Percentiles rank a stretch among this genome's conserved stretches.
Evolutionary conservation across 2,113 vertebrate genomes (phyloP).

Genomic region (Mionectes macconnelli): DNA sequence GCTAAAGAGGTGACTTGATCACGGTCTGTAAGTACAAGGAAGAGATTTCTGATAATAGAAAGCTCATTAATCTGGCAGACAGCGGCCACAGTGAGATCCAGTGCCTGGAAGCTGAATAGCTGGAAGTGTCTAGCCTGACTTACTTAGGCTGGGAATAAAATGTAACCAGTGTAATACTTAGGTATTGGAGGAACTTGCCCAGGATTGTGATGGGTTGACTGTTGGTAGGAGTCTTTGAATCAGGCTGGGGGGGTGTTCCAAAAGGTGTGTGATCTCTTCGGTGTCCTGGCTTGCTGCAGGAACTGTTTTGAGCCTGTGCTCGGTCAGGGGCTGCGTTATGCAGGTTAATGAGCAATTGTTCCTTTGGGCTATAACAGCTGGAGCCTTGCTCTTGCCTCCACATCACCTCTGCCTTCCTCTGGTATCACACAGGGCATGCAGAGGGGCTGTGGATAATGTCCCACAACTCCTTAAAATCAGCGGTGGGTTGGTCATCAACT

Average conservation of each 20-base stretch:
- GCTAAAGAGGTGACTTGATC: constrained; percentile 7
- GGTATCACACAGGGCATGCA: neutral
- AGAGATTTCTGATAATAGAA: constrained; percentile 22
- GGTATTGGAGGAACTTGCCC: neutral
- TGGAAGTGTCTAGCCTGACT: neutral
- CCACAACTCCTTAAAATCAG: neutral
- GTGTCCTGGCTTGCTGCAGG: neutral
- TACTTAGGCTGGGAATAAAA: neutral
- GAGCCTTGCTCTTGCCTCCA: neutral
- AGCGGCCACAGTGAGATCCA: neutral
- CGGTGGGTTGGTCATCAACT: neutral
- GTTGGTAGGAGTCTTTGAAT: neutral
- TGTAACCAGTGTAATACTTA: neutral
- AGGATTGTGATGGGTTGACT: neutral
- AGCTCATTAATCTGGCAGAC: constrained; percentile 25
- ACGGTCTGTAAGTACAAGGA: neutral
- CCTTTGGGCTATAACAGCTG: neutral
- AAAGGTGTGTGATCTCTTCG: neutral
- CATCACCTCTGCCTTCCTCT: neutral
- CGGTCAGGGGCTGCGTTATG: neutral
- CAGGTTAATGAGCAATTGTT: neutral
- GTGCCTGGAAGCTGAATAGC: neutral
- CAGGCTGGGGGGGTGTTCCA: neutral
- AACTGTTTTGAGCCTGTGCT: neutral
- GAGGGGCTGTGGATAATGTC: neutral